Base-by-base conservation (phyloP, 1,140 invertebrate species). In the Alviniconcha marisindica region DNA sequence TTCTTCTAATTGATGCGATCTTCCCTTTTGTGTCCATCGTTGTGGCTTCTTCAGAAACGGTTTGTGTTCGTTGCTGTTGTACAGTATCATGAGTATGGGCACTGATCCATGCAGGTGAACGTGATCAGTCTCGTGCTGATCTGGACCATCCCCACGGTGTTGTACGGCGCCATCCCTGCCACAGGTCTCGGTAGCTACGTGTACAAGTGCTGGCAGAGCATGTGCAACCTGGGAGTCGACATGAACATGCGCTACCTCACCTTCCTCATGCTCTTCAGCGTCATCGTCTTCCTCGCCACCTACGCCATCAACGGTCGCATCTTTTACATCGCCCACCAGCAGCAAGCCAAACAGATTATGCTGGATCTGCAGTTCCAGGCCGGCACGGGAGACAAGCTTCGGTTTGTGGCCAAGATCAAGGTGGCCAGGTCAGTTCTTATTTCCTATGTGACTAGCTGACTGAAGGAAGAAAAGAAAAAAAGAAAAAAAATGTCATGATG, bases 151-250 rank as follows among this genome's bases (percentile, higher is more conserved):
- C 73, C 73, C 24, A 40, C 73, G 24, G 5, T 76, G 24, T 7
- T 38, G 38, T 76, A 76, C 42, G 42, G 73, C 42, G 1, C 51
- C 42, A 33, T 76, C 3, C 73, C 73, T 2, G 42, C 31, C 40
- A 76, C 73, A 4, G 73, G 73, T 2, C 73, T 76, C 24, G 73
- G 73, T 36, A n/a, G 4, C 4, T 76, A 76, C 42, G 73, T 28
- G 42, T 76, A 51, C 73, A 76, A 76, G 28, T 76, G 73, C 73
- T 76, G 73, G 73, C 73, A 76, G 44, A 28, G 73, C 73, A 76
- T 76, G 73, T 76, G 73, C 73, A 76, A 76, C 73, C 73, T 76
- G n/a, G 44, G 42, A 2, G n/a, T 76, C 0, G 44, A 76, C 73
- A 3, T 31, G 2, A 15, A 51, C 73, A n/a, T n/a, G n/a, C n/a